Evolutionary conservation across 2,113 vertebrate species (phyloP).

Genomic region (Anhinga anhinga): DNA sequence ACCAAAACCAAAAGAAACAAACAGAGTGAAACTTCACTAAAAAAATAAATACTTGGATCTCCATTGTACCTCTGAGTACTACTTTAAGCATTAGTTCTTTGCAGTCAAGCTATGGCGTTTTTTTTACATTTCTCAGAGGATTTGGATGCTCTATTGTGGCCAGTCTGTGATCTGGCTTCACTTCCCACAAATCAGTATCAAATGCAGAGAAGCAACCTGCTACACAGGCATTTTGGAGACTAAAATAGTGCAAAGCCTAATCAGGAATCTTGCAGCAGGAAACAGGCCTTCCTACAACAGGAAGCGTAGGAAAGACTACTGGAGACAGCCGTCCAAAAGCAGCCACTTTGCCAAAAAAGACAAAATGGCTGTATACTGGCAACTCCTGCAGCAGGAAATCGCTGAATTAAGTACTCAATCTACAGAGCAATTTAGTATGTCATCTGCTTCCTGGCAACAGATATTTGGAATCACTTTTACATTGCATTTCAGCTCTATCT

Average conservation of each 20-base stretch:
- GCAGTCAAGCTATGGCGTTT: neutral
- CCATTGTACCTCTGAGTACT: neutral
- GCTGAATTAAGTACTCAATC: conserved; percentile 79
- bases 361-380: conserved; percentile 77
- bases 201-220: conserved; percentile 56
- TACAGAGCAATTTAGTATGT: conserved; percentile 80
- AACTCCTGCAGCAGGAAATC: conserved; percentile 76
- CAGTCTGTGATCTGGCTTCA: conserved; percentile 42
- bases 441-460: conserved; percentile 82
- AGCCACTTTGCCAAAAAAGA: conserved; percentile 76
- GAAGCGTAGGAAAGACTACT: conserved; percentile 77
- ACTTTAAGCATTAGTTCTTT: neutral
- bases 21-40: neutral
- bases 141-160: conserved; percentile 44
- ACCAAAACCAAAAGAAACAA: neutral
- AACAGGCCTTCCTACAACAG: conserved; percentile 83
- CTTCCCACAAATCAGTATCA: conserved; percentile 61
- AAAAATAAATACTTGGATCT: neutral
- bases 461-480: conserved; percentile 75
- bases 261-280: conserved; percentile 77
- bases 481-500: conserved; percentile 69
- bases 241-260: conserved; percentile 78
- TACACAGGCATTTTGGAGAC: conserved; percentile 59
- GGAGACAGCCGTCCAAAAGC: conserved; percentile 77
- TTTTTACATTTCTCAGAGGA: conserved; percentile 44